Base-by-base conservation (phyloP, 2,797 vertebrate species). In the Neosilurus hyrtlii region DNA sequence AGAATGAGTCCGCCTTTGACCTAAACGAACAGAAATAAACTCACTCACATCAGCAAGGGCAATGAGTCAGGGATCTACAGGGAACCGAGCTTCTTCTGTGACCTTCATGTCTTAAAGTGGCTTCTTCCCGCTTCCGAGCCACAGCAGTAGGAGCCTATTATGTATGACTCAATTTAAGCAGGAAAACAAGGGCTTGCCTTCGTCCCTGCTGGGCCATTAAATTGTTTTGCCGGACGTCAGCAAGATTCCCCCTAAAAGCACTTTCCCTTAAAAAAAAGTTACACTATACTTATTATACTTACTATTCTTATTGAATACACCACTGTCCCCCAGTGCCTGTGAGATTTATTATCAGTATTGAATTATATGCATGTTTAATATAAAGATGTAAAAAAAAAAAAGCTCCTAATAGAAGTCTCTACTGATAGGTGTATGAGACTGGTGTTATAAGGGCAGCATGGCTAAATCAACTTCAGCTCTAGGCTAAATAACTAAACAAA, bases 121-220 rank as follows among this genome's bases (percentile, higher is more conserved):
- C 52, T 65, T 61, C 68, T 24, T 79, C 26, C 20, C 9, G 10
- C 67, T 57, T 79, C 73, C 35, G 65, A 71, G 66, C 11, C 51
- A 56, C 68, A 82, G 67, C 82, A 71, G 75, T 18, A 63, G 82
- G n/a, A 20, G 59, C 12, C 57, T 62, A 61, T 83, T 79, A 79
- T 57, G 52, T 79, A 72, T 43, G 68, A 49, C 75, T 62, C 54
- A 77, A 77, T 77, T 77, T 77, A 77, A 62, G 4, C 1, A 9
- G 57, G 57, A 16, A 77, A 15, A 62, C 57, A 24, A 24, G 57
- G 74, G 57, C 14, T 24, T 49, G 35, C 35, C 57, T 24, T 16
- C 3, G 35, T 9, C 57, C 22, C 35, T 9, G 57, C 8, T 16
- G 57, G 74, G 3, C 22, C 7, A 24, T 49, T 77, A 49, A 43